Evolutionary conservation across 2,113 vertebrate genomes (phyloP).

Genomic region (Pterocles burchelli): DNA sequence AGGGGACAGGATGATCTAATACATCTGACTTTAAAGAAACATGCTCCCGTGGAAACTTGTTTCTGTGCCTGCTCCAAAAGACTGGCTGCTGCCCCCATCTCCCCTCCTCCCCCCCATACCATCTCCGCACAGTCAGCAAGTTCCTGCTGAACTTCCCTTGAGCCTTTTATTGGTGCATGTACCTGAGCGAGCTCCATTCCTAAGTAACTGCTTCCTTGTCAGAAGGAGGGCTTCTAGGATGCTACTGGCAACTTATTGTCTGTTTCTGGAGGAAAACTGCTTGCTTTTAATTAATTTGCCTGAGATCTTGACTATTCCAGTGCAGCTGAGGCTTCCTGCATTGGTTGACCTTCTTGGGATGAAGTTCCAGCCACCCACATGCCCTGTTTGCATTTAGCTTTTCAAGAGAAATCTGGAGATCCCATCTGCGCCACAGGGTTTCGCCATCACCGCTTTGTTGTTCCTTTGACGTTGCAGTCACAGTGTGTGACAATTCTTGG

Average conservation of each 20-base stretch:
- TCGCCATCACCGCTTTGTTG: accelerated
- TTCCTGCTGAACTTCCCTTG: background rate
- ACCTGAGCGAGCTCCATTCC: background rate
- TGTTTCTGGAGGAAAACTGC: background rate
- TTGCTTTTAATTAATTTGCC: background rate
- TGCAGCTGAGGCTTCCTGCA: background rate
- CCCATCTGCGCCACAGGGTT: background rate
- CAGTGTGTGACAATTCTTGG: accelerated
- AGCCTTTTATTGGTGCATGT: background rate
- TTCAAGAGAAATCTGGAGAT: background rate
- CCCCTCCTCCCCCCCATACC: background rate
- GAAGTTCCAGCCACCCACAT: background rate
- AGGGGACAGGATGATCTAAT: conserved; percentile 41
- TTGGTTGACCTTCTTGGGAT: background rate
- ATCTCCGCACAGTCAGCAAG: background rate
- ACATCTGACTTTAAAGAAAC: conserved; percentile 27
- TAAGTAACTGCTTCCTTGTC: background rate
- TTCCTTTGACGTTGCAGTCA: background rate
- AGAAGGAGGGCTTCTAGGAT: background rate
- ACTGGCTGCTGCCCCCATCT: background rate
- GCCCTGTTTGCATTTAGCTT: background rate
- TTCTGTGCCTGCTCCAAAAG: background rate
- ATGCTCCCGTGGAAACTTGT: conserved; percentile 2
- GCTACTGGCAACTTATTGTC: background rate
- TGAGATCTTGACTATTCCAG: background rate